A percentile compares a stretch with the other conserved stretches of the same genome.
Evolutionary conservation across 2,797 vertebrate species (phyloP).

Genomic region (Pithecia hirsuta): DNA sequence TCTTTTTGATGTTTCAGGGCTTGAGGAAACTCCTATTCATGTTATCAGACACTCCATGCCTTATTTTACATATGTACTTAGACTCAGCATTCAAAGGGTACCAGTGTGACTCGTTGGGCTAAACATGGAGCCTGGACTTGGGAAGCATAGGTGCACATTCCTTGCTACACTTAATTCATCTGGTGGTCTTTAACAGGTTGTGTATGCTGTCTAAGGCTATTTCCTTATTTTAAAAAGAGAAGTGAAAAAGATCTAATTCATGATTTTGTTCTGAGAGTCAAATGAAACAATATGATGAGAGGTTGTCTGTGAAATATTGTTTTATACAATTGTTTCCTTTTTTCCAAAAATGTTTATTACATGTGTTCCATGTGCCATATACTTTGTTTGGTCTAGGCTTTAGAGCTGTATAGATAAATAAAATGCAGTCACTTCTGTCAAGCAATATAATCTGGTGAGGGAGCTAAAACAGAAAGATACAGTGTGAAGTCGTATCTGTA

Average conservation of each 20-base stretch:
- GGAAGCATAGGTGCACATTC: neutral
- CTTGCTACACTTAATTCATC: neutral
- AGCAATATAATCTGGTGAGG: neutral
- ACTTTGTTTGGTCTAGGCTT: neutral
- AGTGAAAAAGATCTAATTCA: neutral
- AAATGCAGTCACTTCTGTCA: neutral
- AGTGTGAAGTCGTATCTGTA: neutral
- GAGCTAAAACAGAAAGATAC: neutral
- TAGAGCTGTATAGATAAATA: neutral
- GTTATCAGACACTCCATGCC: neutral
- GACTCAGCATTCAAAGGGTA: neutral
- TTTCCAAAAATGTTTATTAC: neutral
- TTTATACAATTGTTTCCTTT: neutral
- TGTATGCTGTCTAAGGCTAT: neutral
- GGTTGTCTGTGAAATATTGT: neutral
- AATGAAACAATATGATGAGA: constrained; percentile 2
- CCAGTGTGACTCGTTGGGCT: neutral
- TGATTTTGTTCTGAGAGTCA: neutral
- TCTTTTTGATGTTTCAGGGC: neutral
- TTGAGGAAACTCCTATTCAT: neutral
- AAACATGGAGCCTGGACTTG: neutral
- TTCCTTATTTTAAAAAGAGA: neutral
- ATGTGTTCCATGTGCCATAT: neutral
- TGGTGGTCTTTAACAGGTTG: neutral
- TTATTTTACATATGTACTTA: neutral